Evolutionary conservation across 1,140 invertebrate genomes (phyloP), one percentile per base, ranked within the genome.

Genomic region (Polypedilum pembai): DNA sequence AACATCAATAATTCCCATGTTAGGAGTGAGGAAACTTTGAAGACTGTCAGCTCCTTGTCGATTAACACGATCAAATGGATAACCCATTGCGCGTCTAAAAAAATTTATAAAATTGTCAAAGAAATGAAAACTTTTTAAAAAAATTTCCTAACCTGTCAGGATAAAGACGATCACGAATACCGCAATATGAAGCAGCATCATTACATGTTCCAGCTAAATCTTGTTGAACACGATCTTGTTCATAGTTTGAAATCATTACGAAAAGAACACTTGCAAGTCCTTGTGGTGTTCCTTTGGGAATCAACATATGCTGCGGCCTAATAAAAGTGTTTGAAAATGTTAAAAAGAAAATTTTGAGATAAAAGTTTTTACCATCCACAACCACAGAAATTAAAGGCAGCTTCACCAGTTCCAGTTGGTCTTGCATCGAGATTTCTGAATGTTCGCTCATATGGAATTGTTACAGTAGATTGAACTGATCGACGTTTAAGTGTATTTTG

Each of bases 121-220:
- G 2, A 33, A 33, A 33, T 33, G 5, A 33, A 33, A 33, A 3
- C 5, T 3, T 33, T 33, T 33, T 33, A 1, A 33, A 3, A 33
- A 33, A 33, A 33, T 33, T 33, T 33, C 24, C 24, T 33, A 3
- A 33, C 24, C 24, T 80, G 80, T 91, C 89, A 0, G 89, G 89
- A 80, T 89, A 91, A 76, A 85, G 83, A 15, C 84, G 80, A 80
- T 91, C 87, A 21, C 87, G 84, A 76, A 91, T 83, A 12, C 90
- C 90, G 79, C 89, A 91, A 81, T 88, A 91, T 75, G 86, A 88
- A 2, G 85, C 84, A 1, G 88, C 88, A 76, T 89, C 87, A 72
- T 85, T 85, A 78, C 89, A 91, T 3, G 81, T 80, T 5, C 74
- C 74, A 1, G 80, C 75, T 5, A 74, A 73, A 41, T 77, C 74